Base-by-base conservation (phyloP, 2,888 invertebrate species). In the Hyles lineata region DNA sequence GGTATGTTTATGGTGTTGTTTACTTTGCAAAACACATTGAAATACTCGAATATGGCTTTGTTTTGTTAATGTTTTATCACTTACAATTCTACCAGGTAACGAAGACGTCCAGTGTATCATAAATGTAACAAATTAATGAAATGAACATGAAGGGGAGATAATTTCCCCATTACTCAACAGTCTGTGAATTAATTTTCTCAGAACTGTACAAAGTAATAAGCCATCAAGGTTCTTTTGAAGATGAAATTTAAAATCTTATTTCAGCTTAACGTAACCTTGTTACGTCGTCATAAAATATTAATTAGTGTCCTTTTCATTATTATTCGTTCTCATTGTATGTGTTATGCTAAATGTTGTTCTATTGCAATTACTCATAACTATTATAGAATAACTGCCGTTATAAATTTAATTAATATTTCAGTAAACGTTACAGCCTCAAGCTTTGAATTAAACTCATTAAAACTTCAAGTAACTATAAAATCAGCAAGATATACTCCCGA, bases 391-490 rank as follows among this genome's bases (percentile, higher is more conserved):
- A 9, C 23, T 7, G 15, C 23, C 11, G 5, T 21, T 35, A 67
- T 23, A 6, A 11, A 23, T 21, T 23, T 50, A 11, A 50, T 11
- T 23, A 60, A 23, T 81, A 81, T 83, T 78, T 76, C 75, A 75
- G 75, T 70, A 43, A 52, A 50, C 75, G 61, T 78, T 80, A 77
- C 75, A 81, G 79, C 76, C 79, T 80, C 79, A 76, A 82, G 83
- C 81, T 84, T 81, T 81, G 83, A 86, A 87, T 87, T 87, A 83
- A 89, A 85, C 86, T 89, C 87, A 86, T 88, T 88, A 86, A 88
- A 89, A 89, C 87, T 90, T 89, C 77, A 79, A 83, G 82, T 80
- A 81, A 83, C 85, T 86, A 50, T 67, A 86, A 87, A 86, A 85
- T 82, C 83, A 85, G 83, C 83, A 83, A 83, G 83, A 81, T 82